phyloP scores from a whole-genome alignment of 2,113 vertebrate species.

The Pluvianellus socialis region DNA sequence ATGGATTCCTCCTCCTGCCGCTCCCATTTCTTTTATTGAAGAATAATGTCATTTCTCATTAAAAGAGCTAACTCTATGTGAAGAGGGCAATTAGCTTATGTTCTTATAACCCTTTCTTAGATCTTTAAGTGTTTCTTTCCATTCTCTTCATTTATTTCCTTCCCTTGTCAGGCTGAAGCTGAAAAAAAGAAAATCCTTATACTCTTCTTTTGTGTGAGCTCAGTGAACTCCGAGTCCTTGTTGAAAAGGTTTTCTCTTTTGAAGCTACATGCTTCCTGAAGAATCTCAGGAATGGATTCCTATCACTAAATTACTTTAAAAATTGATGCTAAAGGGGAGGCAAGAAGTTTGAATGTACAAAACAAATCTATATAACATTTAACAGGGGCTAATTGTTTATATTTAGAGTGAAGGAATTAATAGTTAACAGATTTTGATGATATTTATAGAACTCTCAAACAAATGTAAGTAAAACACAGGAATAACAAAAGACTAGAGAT shows the following conservation, averaged over 20 bases:
- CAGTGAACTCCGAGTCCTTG: neutral
- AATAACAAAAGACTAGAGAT: neutral
- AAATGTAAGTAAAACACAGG: neutral
- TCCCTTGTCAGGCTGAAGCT: neutral
- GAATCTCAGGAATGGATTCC: neutral
- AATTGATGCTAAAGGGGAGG: neutral
- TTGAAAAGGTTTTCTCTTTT: neutral
- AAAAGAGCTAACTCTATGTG: neutral
- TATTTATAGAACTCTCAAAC: neutral
- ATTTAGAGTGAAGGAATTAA: neutral
- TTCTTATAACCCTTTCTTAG: neutral
- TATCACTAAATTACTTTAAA: neutral
- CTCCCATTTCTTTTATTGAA: neutral
- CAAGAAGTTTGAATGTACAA: neutral
- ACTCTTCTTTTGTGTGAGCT: neutral
- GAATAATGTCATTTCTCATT: neutral
- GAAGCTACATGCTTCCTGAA: neutral
- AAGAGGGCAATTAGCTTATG: neutral
- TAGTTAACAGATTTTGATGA: neutral
- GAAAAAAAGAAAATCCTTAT: neutral
- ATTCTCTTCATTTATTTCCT: neutral
- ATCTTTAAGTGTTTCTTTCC: neutral
- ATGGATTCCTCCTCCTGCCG: neutral
- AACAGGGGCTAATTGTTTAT: neutral
- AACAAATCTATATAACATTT: neutral